Evolutionary conservation across 2,113 vertebrate species (phyloP).

Genomic region (Sigmodon hispidus): DNA sequence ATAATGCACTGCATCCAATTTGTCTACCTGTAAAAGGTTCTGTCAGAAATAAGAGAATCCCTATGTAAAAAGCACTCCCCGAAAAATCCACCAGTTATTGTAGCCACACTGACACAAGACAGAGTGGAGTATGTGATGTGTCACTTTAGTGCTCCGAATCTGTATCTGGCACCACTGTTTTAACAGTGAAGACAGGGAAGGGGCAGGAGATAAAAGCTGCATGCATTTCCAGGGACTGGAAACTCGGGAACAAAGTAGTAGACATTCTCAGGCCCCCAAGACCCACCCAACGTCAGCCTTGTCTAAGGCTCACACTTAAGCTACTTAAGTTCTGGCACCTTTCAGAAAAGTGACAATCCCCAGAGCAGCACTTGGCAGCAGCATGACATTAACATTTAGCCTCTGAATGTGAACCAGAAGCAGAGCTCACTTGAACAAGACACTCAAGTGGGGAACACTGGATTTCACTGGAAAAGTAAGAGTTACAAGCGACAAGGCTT

Average conservation of each 20-base stretch:
- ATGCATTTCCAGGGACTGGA: not conserved
- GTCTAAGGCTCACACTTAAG: conserved; percentile 38
- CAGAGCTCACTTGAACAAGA: conserved; percentile 73
- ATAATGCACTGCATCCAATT: not conserved
- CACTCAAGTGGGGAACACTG: conserved; percentile 61
- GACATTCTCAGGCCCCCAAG: not conserved
- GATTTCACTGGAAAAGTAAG: conserved; percentile 38
- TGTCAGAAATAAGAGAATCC: not conserved
- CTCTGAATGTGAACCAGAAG: conserved; percentile 45
- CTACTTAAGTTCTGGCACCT: conserved; percentile 66
- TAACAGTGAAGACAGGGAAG: not conserved
- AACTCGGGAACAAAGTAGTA: not conserved
- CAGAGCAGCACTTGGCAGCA: conserved; percentile 75
- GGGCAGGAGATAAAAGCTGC: not conserved
- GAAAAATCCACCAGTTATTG: not conserved
- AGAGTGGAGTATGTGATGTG: not conserved
- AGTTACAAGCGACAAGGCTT: not conserved
- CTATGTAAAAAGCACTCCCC: not conserved
- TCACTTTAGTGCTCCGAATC: not conserved
- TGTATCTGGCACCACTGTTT: not conserved
- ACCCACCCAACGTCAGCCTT: conserved; percentile 35
- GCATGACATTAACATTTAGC: conserved; percentile 63
- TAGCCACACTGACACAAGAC: not conserved
- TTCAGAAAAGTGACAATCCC: conserved; percentile 76
- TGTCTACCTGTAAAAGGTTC: not conserved